phyloP scores from a whole-genome alignment of 2,888 invertebrate genomes.

The Nemurella pictetii region DNA sequence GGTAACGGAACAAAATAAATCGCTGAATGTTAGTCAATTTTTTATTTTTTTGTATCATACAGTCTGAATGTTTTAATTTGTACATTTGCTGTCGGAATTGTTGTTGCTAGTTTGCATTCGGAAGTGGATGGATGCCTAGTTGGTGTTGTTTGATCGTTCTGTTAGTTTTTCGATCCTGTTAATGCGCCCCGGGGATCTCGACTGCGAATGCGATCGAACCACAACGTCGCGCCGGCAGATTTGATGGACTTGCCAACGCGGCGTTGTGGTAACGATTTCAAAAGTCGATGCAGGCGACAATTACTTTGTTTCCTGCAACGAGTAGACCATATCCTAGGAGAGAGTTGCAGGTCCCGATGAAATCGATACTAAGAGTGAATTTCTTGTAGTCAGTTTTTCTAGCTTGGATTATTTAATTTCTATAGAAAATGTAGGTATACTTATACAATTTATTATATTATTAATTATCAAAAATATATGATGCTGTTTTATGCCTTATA shows the following conservation, averaged over 20 bases:
- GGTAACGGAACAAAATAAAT: neutral
- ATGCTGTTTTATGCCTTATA: conserved; percentile 37
- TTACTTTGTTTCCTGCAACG: neutral
- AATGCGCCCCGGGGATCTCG: too few relatives aligned
- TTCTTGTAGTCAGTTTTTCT: neutral
- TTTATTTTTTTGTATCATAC: conserved; percentile 45
- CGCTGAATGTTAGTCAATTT: conserved; percentile 37
- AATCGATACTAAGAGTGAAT: neutral
- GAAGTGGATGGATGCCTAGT: neutral
- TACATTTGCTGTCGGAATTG: neutral
- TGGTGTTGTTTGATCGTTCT: neutral
- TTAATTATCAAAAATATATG: conserved; percentile 35
- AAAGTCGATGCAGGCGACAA: neutral
- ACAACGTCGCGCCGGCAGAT: too few relatives aligned
- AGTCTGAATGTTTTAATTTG: conserved; percentile 36
- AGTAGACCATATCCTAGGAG: neutral
- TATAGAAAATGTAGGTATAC: neutral
- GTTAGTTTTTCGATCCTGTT: too few relatives aligned
- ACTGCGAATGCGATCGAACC: too few relatives aligned
- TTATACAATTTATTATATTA: conserved; percentile 37
- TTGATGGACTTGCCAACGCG: too few relatives aligned
- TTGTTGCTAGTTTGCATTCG: neutral
- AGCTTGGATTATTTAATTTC: neutral
- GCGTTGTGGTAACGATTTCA: too few relatives aligned
- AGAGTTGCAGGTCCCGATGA: neutral